Percentiles rank a stretch among this genome's conserved stretches.
Evolutionary conservation across 2,797 vertebrate species (phyloP).

Genomic region (Chromobotia macracanthus): DNA sequence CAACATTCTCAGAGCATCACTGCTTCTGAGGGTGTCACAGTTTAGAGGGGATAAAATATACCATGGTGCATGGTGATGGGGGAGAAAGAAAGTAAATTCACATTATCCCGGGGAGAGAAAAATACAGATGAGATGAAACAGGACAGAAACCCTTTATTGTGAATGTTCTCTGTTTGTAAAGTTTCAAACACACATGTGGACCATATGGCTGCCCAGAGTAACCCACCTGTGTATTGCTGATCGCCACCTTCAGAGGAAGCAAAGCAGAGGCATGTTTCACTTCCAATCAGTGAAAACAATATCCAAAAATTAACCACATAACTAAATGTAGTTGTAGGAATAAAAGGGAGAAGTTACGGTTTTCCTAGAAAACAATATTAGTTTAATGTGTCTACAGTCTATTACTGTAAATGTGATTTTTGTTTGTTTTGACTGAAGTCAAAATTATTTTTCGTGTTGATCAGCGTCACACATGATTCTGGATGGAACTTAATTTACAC

Average conservation of each 20-base stretch:
- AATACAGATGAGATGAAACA: neutral
- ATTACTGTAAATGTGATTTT: too few species aligned
- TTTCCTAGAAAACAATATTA: neutral
- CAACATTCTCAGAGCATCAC: neutral
- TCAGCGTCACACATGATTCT: too few species aligned
- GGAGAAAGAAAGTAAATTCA: neutral
- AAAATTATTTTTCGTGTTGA: too few species aligned
- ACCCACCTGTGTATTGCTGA: conserved; percentile 63
- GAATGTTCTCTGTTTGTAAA: neutral
- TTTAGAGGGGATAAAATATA: neutral
- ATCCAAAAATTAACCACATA: neutral
- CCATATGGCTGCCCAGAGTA: neutral
- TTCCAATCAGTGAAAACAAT: neutral
- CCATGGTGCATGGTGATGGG: neutral
- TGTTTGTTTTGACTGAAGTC: too few species aligned
- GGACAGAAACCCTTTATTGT: neutral
- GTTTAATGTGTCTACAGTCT: neutral
- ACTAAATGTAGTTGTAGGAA: neutral
- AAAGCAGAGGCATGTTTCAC: conserved; percentile 56
- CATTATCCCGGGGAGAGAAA: neutral
- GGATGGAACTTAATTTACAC: too few species aligned
- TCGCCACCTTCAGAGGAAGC: conserved; percentile 59
- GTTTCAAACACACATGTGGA: conserved; percentile 11
- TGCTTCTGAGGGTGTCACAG: conserved; percentile 1
- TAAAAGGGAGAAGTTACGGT: neutral